Percentiles rank a stretch among this genome's conserved stretches.
These are phyloP conservation scores for Rhagoletis pomonella DNA, from an alignment of 1,140 invertebrate species.

Conservation along the genomic window DNA sequence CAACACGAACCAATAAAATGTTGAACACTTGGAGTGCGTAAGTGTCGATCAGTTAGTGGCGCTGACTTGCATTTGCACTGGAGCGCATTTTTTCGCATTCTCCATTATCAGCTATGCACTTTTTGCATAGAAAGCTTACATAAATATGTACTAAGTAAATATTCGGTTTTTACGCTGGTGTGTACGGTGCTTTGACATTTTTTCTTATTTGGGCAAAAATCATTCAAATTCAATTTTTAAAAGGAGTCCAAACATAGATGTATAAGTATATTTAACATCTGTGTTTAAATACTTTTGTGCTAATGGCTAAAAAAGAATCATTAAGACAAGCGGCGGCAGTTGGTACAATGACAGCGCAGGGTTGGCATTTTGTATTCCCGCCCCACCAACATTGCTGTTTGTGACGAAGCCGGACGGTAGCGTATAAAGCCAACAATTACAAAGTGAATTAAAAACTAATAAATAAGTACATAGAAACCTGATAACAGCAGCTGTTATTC, in stretches of 20 bases:
- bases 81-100: not conserved
- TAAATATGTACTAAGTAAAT: no score
- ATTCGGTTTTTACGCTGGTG: no score
- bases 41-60: not conserved
- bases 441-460: not conserved
- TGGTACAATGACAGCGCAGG: not conserved
- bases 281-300: no score
- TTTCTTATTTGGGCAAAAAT: no score
- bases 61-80: not conserved
- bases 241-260: no score
- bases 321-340: not conserved
- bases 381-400: not conserved
- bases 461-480: not conserved
- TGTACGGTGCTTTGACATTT: no score
- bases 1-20: conserved; percentile 10
- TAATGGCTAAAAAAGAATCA: not conserved
- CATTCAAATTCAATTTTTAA: no score
- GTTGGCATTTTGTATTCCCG: not conserved
- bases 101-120: not conserved
- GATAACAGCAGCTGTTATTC: not conserved
- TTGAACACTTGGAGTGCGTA: conserved; percentile 31
- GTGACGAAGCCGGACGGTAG: not conserved
- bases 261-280: no score
- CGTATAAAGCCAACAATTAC: not conserved
- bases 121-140: not conserved